Base-by-base conservation (phyloP, 2,113 vertebrate genomes). In the Telmatochromis sp. region DNA sequence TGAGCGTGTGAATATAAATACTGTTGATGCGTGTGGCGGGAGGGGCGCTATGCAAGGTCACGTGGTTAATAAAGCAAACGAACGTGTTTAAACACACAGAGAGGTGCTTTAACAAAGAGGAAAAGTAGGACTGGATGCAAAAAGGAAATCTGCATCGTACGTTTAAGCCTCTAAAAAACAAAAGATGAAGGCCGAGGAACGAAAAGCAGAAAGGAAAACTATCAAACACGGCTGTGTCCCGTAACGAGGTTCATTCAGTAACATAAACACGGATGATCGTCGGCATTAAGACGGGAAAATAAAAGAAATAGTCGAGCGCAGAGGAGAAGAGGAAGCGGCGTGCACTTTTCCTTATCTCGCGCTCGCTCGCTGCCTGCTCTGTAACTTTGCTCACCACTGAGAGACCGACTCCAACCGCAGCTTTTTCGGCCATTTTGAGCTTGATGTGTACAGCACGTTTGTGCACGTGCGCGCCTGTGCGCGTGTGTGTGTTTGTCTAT, bases 361-460 rank as follows among this genome's bases (percentile, higher is more conserved):
- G 68, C 80, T 45, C 33, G 3, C 55, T 21, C 37, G 26, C 84
- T 68, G 71, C 28, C 86, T 12, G 86, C 90, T 83, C 78, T 60
- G 86, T 81, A 93, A 90, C 88, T 92, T 92, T 85, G 78, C 91
- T 86, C 80, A 37, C 84, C 82, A 3, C 86, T 6, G 86, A 89
- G 71, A 90, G 81, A 15, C 87, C 13, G 85, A 83, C 79, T 75
- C 82, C 42, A 80, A 86, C 81, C 33, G 40, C 89, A 42, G 87
- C 91, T 53, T 92, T 65, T 88, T 95, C 93, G 19, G 94, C 94
- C 95, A 95, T 95, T 95, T 95, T 95, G 91, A 94, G 92, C 71
- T 81, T 35, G 85, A 91, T 91, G 89, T 91, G 84, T 82, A 10
- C 55, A 51, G 55, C 54, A 14, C 50, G 71, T 82, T 60, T 87